A percentile compares a stretch with the other conserved stretches of the same genome.
Conservation (phyloP, 2,888 invertebrate genomes). For the Lycia hirtaria region DNA sequence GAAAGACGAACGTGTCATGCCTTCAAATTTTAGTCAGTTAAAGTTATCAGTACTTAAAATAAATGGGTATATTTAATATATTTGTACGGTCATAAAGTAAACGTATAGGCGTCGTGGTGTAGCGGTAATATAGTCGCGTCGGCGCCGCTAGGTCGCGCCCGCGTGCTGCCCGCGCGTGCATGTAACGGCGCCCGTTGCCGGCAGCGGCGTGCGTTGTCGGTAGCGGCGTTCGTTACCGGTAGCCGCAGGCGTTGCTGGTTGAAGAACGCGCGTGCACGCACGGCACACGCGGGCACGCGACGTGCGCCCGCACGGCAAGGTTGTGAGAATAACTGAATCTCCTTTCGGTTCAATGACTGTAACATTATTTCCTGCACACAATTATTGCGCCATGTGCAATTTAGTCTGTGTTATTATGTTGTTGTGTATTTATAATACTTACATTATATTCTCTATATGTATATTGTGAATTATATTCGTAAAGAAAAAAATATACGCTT, state of each 20-base stretch:
- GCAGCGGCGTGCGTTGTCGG: slow-evolving; percentile 21
- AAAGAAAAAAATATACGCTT: slow-evolving; percentile 82
- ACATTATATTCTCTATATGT: slow-evolving; percentile 81
- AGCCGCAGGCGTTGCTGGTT: slow-evolving; percentile 27
- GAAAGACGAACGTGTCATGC: slow-evolving; percentile 80
- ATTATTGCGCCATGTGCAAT: slow-evolving; percentile 82
- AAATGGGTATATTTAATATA: slow-evolving; percentile 65
- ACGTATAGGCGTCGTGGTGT: slow-evolving; percentile 66
- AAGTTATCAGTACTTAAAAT: slow-evolving; percentile 82
- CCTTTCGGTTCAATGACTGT: slow-evolving; percentile 82
- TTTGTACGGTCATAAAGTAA: slow-evolving; percentile 49
- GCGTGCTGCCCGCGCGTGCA: slow-evolving; percentile 20
- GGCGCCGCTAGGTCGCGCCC: slow-evolving; percentile 39
- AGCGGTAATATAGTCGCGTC: slow-evolving; percentile 52
- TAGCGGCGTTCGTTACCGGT: slow-evolving; percentile 30
- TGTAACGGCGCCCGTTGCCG: slow-evolving; percentile 22
- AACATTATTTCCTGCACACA: slow-evolving; percentile 80
- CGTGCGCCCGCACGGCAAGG: slow-evolving; percentile 57
- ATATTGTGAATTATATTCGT: slow-evolving; percentile 84
- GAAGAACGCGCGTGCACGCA: slow-evolving; percentile 27
- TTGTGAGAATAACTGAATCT: slow-evolving; percentile 82
- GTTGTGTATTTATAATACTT: slow-evolving; percentile 83
- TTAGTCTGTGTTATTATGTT: slow-evolving; percentile 85
- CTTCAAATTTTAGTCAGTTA: slow-evolving; percentile 83
- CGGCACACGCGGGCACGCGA: slow-evolving; percentile 24